Percentiles rank a stretch among this genome's conserved stretches.
phyloP scores from a whole-genome alignment of 2,113 vertebrate species.

The Centropus unirufus region DNA sequence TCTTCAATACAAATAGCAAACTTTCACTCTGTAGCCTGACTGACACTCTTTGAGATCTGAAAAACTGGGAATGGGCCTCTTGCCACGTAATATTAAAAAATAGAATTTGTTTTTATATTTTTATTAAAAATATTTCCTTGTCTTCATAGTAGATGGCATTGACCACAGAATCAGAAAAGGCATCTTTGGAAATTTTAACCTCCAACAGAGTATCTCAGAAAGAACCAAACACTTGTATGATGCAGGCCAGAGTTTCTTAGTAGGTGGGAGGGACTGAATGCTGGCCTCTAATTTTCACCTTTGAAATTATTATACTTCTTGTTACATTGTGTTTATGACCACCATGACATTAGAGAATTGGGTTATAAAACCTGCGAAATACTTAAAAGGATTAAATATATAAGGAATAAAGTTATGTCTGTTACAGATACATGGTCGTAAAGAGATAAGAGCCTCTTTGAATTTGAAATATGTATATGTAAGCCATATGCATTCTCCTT shows the following conservation, averaged over 20 bases:
- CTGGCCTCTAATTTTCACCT: neutral
- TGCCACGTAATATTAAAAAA: neutral
- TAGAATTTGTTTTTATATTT: neutral
- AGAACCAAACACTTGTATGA: neutral
- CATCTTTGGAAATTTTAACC: neutral
- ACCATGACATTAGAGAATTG: neutral
- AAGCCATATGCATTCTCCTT: neutral
- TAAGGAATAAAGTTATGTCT: constrained; percentile 30
- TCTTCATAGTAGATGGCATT: neutral
- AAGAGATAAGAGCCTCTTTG: constrained; percentile 30
- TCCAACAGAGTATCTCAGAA: neutral
- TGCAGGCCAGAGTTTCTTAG: neutral
- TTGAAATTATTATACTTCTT: neutral
- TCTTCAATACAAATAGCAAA: neutral
- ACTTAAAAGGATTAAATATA: constrained; percentile 20
- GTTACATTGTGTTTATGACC: neutral
- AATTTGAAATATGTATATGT: neutral
- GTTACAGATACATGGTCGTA: neutral
- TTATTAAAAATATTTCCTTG: neutral
- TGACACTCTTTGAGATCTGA: neutral
- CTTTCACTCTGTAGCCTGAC: neutral
- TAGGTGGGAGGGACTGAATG: neutral
- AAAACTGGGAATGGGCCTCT: neutral
- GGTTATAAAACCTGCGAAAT: neutral
- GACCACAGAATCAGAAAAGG: neutral